Percentiles rank a stretch among this genome's conserved stretches.
phyloP scores from a whole-genome alignment of 2,113 vertebrate species.

The Onychorhynchus coronatus region DNA sequence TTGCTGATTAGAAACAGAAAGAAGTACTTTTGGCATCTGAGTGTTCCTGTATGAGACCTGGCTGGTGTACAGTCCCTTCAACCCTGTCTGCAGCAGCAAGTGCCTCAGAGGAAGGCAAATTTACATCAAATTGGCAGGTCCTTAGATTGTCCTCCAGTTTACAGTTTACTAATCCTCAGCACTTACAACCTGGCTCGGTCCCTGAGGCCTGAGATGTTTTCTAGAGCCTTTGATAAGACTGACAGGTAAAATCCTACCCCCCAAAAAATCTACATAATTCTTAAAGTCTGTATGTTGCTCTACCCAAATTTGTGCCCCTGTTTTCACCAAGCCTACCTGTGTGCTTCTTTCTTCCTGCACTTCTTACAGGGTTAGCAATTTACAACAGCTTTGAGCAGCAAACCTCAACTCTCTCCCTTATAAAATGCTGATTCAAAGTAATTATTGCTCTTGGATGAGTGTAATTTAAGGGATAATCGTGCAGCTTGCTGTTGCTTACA shows the following conservation, averaged over 20 bases:
- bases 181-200: not conserved
- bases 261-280: not conserved
- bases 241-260: not conserved
- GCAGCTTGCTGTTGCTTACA: not conserved
- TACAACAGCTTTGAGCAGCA: not conserved
- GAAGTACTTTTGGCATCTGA: not conserved
- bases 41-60: not conserved
- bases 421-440: slow-evolving; percentile 16
- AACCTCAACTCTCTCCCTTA: not conserved
- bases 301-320: not conserved
- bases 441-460: slow-evolving; percentile 21
- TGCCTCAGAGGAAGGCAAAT: not conserved
- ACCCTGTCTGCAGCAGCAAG: not conserved
- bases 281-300: not conserved
- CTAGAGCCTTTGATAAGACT: not conserved
- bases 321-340: fast-evolving
- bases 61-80: not conserved
- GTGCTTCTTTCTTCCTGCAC: not conserved
- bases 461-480: not conserved
- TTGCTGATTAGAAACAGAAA: not conserved
- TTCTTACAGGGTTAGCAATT: not conserved
- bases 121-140: not conserved
- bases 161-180: not conserved
- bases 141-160: not conserved
- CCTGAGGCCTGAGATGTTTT: not conserved